Percentiles rank a stretch among this genome's conserved stretches.
phyloP scores from a whole-genome alignment of 2,797 vertebrate species.

The Aeoliscus strigatus region DNA sequence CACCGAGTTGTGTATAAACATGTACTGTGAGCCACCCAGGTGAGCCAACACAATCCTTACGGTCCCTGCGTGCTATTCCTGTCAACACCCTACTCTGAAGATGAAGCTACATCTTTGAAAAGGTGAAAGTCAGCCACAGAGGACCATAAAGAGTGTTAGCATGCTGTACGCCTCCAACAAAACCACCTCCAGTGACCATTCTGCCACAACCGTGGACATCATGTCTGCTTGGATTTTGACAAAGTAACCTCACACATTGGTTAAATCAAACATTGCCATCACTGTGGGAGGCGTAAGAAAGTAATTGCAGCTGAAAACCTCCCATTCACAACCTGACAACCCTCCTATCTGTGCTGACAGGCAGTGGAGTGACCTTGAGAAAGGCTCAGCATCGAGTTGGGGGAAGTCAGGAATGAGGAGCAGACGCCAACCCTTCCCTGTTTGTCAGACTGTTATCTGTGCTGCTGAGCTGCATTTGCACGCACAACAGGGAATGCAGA shows the following conservation, averaged over 20 bases:
- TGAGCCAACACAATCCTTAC: not conserved
- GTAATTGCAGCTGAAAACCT: conserved; percentile 31
- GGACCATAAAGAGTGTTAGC: not conserved
- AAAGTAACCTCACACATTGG: no score
- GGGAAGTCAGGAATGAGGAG: conserved; percentile 33
- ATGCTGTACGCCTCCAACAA: no score
- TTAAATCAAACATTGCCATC: not conserved
- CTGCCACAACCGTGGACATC: no score
- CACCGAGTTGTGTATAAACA: no score
- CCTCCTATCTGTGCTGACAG: conserved; percentile 12
- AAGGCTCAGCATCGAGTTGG: conserved; percentile 36
- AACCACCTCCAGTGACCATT: no score
- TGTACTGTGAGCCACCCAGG: not conserved
- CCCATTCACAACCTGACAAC: conserved; percentile 34
- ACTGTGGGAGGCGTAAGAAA: conserved; percentile 13
- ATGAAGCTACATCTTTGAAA: not conserved
- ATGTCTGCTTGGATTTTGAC: no score
- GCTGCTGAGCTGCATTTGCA: conserved; percentile 55
- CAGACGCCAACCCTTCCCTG: conserved; percentile 52
- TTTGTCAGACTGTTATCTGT: conserved; percentile 73
- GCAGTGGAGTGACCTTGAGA: conserved; percentile 68
- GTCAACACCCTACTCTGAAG: not conserved
- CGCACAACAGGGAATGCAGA: conserved; percentile 23
- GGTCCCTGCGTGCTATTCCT: not conserved
- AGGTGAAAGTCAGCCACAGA: not conserved